Base-by-base conservation (phyloP, 2,113 vertebrate species). In the Lates calcarifer region DNA sequence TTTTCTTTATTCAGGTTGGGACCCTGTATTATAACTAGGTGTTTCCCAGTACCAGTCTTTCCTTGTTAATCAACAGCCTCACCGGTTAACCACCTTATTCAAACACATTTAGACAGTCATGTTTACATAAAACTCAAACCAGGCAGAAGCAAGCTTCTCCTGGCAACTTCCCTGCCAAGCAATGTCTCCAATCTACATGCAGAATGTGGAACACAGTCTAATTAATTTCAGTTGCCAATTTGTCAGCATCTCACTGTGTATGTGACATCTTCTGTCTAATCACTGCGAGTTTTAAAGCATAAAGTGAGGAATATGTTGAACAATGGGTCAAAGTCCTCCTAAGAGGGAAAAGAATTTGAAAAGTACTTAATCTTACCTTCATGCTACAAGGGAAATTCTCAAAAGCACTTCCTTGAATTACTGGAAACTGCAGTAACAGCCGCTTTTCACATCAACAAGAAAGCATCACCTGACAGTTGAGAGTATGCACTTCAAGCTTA, bases 161-260 rank as follows among this genome's bases (percentile, higher is more conserved):
- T 24, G 26, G 61, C 49, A 77, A 65, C 49, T 56, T 35, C 39
- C 62, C 41, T 37, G 70, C 45, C 66, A 31, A 75, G 56, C 60
- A 55, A 18, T 15, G 41, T 53, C 47, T 83, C 57, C 13, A 10
- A 70, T 71, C 61, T 63, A 63, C 49, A 74, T 39, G 41, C 62
- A 74, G 35, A 63, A 79, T 57, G 49, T 62, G 51, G 43, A 66
- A 56, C 62, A 29, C 63, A 11, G 43, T 64, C 63, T 58, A 74
- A 86, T 89, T 88, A 72, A 87, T 75, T 77, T 33, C 56, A 55
- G 77, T 55, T 74, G 33, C 55, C 73, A 82, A 80, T 87, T 67
- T 82, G 69, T 65, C 64, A 14, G 24, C n/a, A 33, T 83, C 79
- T 79, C 37, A 47, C 3, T 39, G 45, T 15, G 61, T 15, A 71